These are phyloP conservation scores for Sylvia atricapilla DNA, from an alignment of 2,113 vertebrate species.

Conservation along the genomic window DNA sequence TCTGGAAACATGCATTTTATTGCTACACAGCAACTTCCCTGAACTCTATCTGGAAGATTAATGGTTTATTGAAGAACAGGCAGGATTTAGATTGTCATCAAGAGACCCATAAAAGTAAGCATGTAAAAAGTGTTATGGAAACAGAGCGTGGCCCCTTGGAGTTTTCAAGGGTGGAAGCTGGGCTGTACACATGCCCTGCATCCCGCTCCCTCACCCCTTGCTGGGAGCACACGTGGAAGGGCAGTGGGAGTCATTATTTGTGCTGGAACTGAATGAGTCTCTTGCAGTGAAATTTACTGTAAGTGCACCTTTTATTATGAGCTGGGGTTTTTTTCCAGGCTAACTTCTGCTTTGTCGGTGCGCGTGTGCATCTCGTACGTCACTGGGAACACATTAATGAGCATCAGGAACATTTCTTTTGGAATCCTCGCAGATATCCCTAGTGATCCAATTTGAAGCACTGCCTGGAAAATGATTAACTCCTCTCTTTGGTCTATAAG, in stretches of 20 bases:
- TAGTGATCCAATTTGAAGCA: conserved; percentile 53
- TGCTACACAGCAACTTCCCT: conserved; percentile 56
- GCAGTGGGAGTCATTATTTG: not conserved
- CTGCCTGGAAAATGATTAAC: conserved; percentile 64
- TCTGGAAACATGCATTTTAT: conserved; percentile 59
- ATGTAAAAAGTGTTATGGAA: conserved; percentile 69
- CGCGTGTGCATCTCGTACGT: not conserved
- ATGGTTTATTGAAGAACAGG: conserved; percentile 69
- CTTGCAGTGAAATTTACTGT: not conserved
- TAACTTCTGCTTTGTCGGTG: not conserved
- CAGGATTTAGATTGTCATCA: conserved; percentile 74
- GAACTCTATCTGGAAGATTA: conserved; percentile 69
- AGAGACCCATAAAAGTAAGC: conserved; percentile 70
- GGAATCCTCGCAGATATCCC: conserved; percentile 43
- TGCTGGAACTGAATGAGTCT: not conserved
- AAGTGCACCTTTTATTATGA: not conserved
- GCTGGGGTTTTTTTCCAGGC: not conserved
- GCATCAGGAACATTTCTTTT: conserved; percentile 27
- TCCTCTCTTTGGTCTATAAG: not conserved
- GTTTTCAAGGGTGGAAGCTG: conserved; percentile 49
- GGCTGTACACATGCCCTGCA: not conserved
- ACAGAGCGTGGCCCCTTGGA: conserved; percentile 36
- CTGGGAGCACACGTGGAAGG: not conserved
- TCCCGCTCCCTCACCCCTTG: not conserved
- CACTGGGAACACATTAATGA: conserved; percentile 21